Evolutionary conservation across 1,140 invertebrate species (phyloP), one percentile per base, ranked within the genome.

Genomic region (Drosophila nebulosa): DNA sequence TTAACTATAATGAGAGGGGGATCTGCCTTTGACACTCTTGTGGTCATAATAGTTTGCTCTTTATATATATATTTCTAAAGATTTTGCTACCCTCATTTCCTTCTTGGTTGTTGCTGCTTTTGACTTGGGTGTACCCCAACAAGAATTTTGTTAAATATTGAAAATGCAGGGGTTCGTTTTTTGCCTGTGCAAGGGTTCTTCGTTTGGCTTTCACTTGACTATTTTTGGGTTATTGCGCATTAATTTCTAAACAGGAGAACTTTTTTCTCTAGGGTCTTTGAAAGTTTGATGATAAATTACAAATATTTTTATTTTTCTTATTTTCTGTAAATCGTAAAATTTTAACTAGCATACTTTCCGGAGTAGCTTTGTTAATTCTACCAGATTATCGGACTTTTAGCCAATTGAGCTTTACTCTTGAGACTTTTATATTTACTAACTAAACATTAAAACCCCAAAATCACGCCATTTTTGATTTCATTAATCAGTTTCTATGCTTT

Each of bases 1-100:
- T 74, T 78, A 52, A 56, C 56, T 62, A 30, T 46, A 50, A 72
- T 66, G 61, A n/a, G 59, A 18, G 52, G 46, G 52, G 26, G 7
- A 27, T 14, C 81, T 86, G 78, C 74, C 81, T 86, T 78, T 81
- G 83, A 78, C 78, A 86, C 81, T 81, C 81, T 81, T 88, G 66
- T 69, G 62, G 64, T 64, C 78, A 81, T 75, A 75, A 78, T 85
- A 86, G 81, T 86, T 86, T 56, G 42, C 74, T 55, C 66, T 66
- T 26, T 51, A 26, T 64, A 61, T 58, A 53, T 56, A 50, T 24
- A 64, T 67, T 79, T 88, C 83, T 88, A 86, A 86, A 86, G 83
- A 86, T 71, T 75, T 74, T 68, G 26, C 36, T 46, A 46, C 46
- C 64, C 72, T 63, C 68, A 75, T 62, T 61, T 56, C 26, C 27